Evolutionary conservation across 2,888 invertebrate species (phyloP).

Genomic region (Lasioglossum zephyrum): DNA sequence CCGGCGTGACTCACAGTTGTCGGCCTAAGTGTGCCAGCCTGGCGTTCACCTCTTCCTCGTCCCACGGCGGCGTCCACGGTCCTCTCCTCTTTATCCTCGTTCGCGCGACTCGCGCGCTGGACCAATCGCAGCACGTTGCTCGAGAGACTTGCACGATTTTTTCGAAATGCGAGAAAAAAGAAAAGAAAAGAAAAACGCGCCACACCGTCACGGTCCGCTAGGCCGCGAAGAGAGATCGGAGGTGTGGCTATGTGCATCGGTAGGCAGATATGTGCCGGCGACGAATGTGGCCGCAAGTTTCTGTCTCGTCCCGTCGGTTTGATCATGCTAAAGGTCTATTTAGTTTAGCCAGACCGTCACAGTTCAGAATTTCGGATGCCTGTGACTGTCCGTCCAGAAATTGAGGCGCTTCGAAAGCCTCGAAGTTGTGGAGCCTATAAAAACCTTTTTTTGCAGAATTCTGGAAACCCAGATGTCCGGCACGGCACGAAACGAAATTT

Average conservation of each 20-base stretch:
- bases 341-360: too few species aligned
- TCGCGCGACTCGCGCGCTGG: constrained; percentile 6
- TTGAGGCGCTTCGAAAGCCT: too few species aligned
- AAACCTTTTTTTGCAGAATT: too few species aligned
- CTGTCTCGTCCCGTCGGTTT: not conserved
- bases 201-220: constrained; percentile 53
- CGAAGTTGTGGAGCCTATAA: too few species aligned
- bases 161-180: constrained; percentile 30
- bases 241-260: constrained; percentile 60
- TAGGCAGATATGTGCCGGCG: constrained; percentile 47
- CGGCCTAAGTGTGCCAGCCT: constrained; percentile 60
- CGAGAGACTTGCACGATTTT: constrained; percentile 45
- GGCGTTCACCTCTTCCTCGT: constrained; percentile 41
- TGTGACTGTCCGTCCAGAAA: too few species aligned
- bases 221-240: constrained; percentile 51
- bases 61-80: constrained; percentile 13
- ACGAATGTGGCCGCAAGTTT: constrained; percentile 26
- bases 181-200: constrained; percentile 10
- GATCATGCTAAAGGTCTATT: not conserved
- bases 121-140: constrained; percentile 34
- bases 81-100: constrained; percentile 57
- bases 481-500: too few species aligned
- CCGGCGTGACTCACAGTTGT: constrained; percentile 53
- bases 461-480: too few species aligned
- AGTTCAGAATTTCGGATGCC: too few species aligned